Evolutionary conservation across 2,113 vertebrate genomes (phyloP).

Genomic region (Papio anubis): DNA sequence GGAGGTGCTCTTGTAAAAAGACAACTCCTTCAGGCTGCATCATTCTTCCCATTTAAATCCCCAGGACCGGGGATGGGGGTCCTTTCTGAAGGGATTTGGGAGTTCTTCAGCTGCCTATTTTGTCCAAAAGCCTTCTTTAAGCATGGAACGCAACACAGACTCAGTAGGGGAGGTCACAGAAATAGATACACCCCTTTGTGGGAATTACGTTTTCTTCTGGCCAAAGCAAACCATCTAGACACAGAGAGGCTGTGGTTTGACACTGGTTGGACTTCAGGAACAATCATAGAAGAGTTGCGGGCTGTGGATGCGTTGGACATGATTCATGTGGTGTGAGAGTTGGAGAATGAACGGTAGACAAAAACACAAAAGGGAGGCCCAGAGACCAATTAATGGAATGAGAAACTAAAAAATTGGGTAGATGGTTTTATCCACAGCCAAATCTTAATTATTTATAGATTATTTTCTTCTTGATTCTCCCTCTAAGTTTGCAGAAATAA

Average conservation of each 20-base stretch:
- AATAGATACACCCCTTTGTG: background rate
- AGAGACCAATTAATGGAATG: background rate
- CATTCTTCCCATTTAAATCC: background rate
- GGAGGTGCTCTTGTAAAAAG: background rate
- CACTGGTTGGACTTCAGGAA: background rate
- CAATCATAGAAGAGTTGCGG: background rate
- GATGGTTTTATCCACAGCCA: background rate
- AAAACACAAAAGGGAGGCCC: background rate
- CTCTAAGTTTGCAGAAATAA: slow-evolving; percentile 39
- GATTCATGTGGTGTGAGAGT: background rate
- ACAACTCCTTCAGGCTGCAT: background rate
- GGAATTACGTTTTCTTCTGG: slow-evolving; percentile 16
- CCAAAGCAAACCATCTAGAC: background rate
- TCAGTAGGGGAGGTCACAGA: background rate
- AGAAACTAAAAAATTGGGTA: background rate
- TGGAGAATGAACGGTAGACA: background rate
- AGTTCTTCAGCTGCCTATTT: slow-evolving; percentile 25
- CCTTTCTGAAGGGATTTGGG: background rate
- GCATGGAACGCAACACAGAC: background rate
- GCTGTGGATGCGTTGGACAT: background rate
- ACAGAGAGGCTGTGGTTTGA: slow-evolving; percentile 6
- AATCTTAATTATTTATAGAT: background rate
- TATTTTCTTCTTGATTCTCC: slow-evolving; percentile 6
- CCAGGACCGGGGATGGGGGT: no score
- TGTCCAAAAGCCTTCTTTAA: slow-evolving; percentile 15